A percentile compares a stretch with the other conserved stretches of the same genome.
Evolutionary conservation across 1,140 invertebrate genomes (phyloP).

Genomic region (Pogonus chalceus): DNA sequence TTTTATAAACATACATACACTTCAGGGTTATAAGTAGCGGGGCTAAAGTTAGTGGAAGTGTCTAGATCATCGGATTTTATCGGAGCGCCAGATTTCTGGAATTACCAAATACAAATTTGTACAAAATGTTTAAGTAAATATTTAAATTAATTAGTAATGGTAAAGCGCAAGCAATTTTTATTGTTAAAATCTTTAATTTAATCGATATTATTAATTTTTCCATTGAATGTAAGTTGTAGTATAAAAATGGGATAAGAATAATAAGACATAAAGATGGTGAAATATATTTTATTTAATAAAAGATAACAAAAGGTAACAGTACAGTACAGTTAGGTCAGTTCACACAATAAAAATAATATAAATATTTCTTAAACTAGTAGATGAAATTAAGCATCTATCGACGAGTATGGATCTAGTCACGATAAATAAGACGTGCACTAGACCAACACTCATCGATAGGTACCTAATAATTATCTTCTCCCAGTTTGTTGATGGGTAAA

Average conservation of each 20-base stretch:
- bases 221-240: too few relatives aligned
- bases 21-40: not conserved
- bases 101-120: not conserved
- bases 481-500: not conserved
- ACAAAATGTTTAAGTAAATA: too few relatives aligned
- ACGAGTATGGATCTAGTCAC: slow-evolving; percentile 84
- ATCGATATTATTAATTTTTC: slow-evolving; percentile 3
- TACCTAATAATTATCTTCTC: slow-evolving; percentile 36
- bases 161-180: too few relatives aligned
- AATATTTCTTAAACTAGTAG: not conserved
- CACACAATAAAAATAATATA: not conserved
- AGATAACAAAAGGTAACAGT: slow-evolving; percentile 5
- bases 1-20: slow-evolving; percentile 5
- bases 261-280: too few relatives aligned
- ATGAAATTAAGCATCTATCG: slow-evolving; percentile 41
- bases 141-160: too few relatives aligned
- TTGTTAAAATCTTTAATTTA: not conserved
- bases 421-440: slow-evolving; percentile 55
- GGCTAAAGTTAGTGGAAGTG: not conserved
- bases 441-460: slow-evolving; percentile 67
- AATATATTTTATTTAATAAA: not conserved
- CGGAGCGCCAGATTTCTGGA: not conserved
- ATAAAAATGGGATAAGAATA: too few relatives aligned
- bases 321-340: slow-evolving; percentile 9
- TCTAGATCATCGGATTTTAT: not conserved